Conservation (phyloP, 1,140 invertebrate species). For the Drosophila pandora region DNA sequence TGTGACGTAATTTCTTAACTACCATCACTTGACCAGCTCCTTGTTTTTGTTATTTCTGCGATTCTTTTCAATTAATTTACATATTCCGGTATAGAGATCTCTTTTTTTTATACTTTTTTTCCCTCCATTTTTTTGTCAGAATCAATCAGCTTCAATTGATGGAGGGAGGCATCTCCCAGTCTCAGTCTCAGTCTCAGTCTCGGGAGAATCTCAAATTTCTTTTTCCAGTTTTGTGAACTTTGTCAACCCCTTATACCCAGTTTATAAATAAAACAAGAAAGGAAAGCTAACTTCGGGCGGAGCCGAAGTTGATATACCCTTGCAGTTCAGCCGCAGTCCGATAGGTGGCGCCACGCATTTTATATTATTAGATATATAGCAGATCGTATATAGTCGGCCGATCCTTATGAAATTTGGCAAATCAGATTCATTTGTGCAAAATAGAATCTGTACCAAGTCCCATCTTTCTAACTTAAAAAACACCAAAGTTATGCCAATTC, state of each 20-base stretch:
- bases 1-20: conserved; percentile 50
- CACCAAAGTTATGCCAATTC: too few species aligned
- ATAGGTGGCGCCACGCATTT: too few species aligned
- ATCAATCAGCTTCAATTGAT: conserved; percentile 78
- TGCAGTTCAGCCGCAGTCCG: too few species aligned
- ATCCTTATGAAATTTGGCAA: too few species aligned
- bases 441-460: too few species aligned
- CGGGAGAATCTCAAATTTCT: conserved; percentile 49
- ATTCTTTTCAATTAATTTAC: conserved; percentile 60
- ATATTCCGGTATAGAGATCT: conserved; percentile 26
- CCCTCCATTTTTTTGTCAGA: conserved; percentile 67
- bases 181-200: conserved; percentile 29
- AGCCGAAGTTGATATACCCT: too few species aligned
- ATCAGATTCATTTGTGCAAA: too few species aligned
- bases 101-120: conserved; percentile 32
- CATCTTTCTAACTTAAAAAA: too few species aligned
- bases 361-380: too few species aligned
- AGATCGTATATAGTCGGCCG: too few species aligned
- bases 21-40: conserved; percentile 27
- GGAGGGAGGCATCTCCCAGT: conserved; percentile 34
- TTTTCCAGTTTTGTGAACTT: conserved; percentile 80
- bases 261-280: conserved; percentile 36
- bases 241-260: conserved; percentile 23
- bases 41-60: conserved; percentile 27
- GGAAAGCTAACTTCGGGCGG: too few species aligned